Conservation (phyloP, 2,888 invertebrate genomes). For the Bombyx huttoni region DNA sequence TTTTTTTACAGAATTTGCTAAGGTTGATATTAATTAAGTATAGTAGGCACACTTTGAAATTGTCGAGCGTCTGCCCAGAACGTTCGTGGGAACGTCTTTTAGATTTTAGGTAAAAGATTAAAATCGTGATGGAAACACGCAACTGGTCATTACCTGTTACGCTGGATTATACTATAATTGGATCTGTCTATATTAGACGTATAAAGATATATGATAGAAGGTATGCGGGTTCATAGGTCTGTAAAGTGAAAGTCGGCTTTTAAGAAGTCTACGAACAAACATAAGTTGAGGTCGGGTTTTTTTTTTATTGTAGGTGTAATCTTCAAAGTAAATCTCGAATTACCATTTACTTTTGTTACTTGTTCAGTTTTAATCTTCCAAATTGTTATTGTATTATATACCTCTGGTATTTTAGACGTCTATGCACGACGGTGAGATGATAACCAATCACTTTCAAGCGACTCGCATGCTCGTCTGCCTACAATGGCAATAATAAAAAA, state of each 20-base stretch:
- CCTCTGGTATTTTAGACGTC: no score
- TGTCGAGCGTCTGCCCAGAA: neutral
- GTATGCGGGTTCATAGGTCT: neutral
- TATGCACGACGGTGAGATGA: no score
- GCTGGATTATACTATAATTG: neutral
- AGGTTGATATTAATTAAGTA: neutral
- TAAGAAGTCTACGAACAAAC: neutral
- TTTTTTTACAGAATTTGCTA: neutral
- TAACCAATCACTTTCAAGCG: no score
- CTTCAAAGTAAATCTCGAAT: no score
- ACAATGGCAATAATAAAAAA: no score
- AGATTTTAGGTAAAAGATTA: neutral
- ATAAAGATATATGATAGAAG: neutral
- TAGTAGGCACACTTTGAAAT: neutral
- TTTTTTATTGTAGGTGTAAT: no score
- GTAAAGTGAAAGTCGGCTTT: neutral
- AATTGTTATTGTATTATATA: no score
- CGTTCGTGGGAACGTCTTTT: neutral
- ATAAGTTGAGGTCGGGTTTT: no score
- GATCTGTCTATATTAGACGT: neutral
- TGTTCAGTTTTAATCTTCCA: no score
- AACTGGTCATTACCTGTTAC: neutral
- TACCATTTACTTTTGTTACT: no score
- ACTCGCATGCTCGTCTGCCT: no score
- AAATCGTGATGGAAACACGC: neutral